Base-by-base conservation (phyloP, 64 coral and sea anemone species). In the Platygyra sinensis region DNA sequence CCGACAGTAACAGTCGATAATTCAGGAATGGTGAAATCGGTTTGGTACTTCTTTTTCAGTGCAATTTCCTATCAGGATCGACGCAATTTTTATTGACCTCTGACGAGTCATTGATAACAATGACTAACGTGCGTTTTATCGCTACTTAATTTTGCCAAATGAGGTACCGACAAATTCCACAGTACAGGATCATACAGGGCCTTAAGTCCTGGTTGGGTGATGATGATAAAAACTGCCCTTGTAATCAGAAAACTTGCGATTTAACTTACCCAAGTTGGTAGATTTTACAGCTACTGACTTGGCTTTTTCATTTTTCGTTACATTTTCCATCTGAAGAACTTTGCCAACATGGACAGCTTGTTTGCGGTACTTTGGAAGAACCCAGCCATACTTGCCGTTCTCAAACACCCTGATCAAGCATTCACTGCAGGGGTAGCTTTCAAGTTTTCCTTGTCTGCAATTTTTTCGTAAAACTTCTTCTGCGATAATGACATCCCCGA, bases 311-410 rank as follows among this genome's bases (percentile, higher is more conserved):
- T 85, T 85, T 72, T 85, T 85, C 24, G 36, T n/a, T 5, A 71
- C 10, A 85, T 85, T 38, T 25, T 62, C 81, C 81, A 72, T 52
- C 62, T 85, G 81, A 10, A 72, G 30, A 71, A 85, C 63, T 28
- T 64, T 85, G 62, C 81, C 81, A 85, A 85, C 81, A 71, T 71
- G 81, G 18, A 72, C 63, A 36, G 32, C 33, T 64, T 85, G 81
- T 51, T 42, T 71, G 33, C 81, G 81, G 63, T 85, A 71, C 15
- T 85, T 85, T 39, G 81, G 81, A 22, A 24, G 63, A 15, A 33
- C 42, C 81, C 81, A 85, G 8, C 81, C 81, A 85, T 69, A 85
- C 61, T 85, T 85, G 20, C 81, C 81, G 29, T 85, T 33, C 39
- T 85, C 81, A 28, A 85, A 85, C 38, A 85, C 81, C 7, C 29